A percentile compares a stretch with the other conserved stretches of the same genome.
phyloP scores from a whole-genome alignment of 2,113 vertebrate genomes.

The Labeo rohita region DNA sequence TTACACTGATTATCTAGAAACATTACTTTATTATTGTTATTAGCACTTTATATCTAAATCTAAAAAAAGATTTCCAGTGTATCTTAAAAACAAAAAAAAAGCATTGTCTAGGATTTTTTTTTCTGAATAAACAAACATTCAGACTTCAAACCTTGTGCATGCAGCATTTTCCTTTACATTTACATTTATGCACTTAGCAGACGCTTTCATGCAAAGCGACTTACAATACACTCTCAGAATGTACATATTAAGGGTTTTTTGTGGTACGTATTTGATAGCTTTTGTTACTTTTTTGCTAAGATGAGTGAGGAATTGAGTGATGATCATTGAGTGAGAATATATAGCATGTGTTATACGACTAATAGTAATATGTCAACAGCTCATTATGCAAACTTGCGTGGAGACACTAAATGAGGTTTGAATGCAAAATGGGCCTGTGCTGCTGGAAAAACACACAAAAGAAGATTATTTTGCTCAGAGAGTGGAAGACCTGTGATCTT shows the following conservation, averaged over 20 bases:
- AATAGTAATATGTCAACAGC: background rate
- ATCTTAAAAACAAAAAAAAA: background rate
- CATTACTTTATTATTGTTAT: background rate
- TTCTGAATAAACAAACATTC: conserved; percentile 2
- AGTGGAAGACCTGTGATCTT: background rate
- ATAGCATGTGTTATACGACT: background rate
- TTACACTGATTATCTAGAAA: background rate
- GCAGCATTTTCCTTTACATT: background rate
- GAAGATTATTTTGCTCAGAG: conserved; percentile 13
- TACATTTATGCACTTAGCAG: background rate
- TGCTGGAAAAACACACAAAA: background rate
- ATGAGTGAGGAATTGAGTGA: background rate
- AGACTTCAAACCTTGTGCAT: background rate
- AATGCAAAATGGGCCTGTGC: conserved; percentile 60
- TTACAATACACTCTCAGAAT: background rate
- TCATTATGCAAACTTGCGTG: conserved; percentile 63
- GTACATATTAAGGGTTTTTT: too few species aligned
- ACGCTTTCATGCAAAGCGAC: background rate
- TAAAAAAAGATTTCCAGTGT: background rate
- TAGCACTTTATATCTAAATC: background rate
- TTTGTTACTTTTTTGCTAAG: background rate
- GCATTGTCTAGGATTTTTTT: background rate
- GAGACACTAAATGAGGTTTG: conserved; percentile 61
- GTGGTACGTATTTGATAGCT: background rate
- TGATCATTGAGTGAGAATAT: background rate